phyloP scores from a whole-genome alignment of 2,113 vertebrate species.

The Steatornis caripensis region DNA sequence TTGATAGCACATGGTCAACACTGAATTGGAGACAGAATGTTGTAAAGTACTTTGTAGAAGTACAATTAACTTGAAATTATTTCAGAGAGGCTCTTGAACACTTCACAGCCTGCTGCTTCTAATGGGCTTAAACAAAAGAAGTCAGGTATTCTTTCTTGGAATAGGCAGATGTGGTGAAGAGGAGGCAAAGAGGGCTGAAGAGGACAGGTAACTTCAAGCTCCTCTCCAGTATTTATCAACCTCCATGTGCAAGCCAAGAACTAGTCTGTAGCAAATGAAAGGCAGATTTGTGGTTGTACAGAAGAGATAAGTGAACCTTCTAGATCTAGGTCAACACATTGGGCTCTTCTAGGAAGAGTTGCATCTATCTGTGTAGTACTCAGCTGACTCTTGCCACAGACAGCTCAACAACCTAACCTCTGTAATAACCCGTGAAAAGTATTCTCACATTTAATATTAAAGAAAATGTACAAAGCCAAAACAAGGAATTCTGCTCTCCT shows the following conservation, averaged over 20 bases:
- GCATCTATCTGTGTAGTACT: neutral
- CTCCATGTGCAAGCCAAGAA: neutral
- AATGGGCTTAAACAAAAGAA: neutral
- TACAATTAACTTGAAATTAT: constrained; percentile 10
- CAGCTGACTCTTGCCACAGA: neutral
- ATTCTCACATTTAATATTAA: neutral
- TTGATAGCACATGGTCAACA: neutral
- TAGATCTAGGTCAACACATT: neutral
- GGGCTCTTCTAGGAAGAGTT: neutral
- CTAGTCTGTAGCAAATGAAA: neutral
- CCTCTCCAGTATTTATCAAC: neutral
- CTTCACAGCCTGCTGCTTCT: neutral
- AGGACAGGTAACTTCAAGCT: neutral
- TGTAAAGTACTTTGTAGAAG: neutral
- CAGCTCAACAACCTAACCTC: neutral
- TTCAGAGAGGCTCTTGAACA: neutral
- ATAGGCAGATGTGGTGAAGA: neutral
- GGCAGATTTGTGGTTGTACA: neutral
- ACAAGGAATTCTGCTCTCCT: neutral
- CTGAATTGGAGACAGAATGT: neutral
- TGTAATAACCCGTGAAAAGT: neutral
- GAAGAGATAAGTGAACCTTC: neutral
- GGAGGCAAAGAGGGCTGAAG: neutral
- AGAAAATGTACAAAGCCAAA: neutral
- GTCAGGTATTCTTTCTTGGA: neutral